Evolutionary conservation across 2,888 invertebrate genomes (phyloP).

Genomic region (Melanostoma scalare): DNA sequence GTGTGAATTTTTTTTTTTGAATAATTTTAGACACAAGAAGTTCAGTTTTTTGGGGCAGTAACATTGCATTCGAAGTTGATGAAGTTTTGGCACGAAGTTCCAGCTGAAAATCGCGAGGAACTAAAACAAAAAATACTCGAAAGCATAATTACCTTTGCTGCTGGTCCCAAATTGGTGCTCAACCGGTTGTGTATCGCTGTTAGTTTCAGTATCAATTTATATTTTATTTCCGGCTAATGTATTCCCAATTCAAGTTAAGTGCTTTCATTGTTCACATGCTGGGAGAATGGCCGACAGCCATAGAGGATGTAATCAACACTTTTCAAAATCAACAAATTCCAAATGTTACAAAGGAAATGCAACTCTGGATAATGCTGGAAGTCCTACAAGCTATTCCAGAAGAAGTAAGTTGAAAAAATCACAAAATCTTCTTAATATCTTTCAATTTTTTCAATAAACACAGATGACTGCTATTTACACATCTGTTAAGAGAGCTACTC

Average conservation of each 20-base stretch:
- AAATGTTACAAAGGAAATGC: slow-evolving; percentile 84
- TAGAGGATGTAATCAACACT: slow-evolving; percentile 88
- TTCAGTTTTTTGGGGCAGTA: slow-evolving; percentile 96
- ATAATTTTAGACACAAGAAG: slow-evolving; percentile 88
- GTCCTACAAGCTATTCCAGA: slow-evolving; percentile 93
- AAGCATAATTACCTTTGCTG: slow-evolving; percentile 88
- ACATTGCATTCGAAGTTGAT: slow-evolving; percentile 94
- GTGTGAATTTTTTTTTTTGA: slow-evolving; percentile 40
- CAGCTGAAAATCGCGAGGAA: slow-evolving; percentile 89
- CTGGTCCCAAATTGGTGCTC: slow-evolving; percentile 92
- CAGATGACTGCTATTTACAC: slow-evolving; percentile 80
- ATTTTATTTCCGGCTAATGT: background rate
- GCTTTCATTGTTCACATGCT: slow-evolving; percentile 89
- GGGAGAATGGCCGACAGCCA: slow-evolving; percentile 84
- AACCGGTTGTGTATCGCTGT: slow-evolving; percentile 94
- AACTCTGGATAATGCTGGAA: slow-evolving; percentile 88
- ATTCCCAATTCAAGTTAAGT: slow-evolving; percentile 86
- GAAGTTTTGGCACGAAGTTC: slow-evolving; percentile 94
- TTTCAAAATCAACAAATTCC: slow-evolving; percentile 85
- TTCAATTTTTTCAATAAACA: background rate
- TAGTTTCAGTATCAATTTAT: slow-evolving; percentile 72
- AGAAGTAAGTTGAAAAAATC: slow-evolving; percentile 86
- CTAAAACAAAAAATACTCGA: slow-evolving; percentile 90
- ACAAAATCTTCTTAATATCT: background rate
- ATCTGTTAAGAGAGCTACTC: slow-evolving; percentile 79